These are phyloP conservation scores for Platerodrilus igneus DNA, from an alignment of 2,888 invertebrate species.

Conservation along the genomic window DNA sequence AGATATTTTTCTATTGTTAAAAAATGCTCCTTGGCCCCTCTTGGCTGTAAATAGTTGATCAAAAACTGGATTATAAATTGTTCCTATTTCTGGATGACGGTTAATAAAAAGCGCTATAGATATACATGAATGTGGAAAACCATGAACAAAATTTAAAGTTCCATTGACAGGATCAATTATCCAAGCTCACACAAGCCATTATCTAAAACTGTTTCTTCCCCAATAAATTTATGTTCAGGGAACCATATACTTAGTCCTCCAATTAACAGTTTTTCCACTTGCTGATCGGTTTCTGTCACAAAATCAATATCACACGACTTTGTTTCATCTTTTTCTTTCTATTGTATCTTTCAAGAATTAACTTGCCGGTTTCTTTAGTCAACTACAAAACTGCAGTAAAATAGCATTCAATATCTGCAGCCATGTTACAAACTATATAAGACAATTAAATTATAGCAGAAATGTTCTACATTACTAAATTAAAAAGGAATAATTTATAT, in stretches of 20 bases:
- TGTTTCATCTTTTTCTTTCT: conserved; percentile 58
- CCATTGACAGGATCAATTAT: conserved; percentile 98
- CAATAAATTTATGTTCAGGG: conserved; percentile 83
- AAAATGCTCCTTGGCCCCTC: conserved; percentile 81
- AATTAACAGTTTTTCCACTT: conserved; percentile 84
- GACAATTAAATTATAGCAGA: too few species aligned
- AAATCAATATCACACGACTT: conserved; percentile 88
- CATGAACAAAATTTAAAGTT: conserved; percentile 96
- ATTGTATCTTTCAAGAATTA: too few species aligned
- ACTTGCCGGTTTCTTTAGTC: conserved; percentile 66
- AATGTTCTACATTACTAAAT: too few species aligned
- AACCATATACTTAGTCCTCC: conserved; percentile 63
- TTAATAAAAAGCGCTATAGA: conserved; percentile 79
- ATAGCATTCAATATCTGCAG: conserved; percentile 54
- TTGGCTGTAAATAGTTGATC: conserved; percentile 84
- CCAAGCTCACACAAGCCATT: conserved; percentile 74
- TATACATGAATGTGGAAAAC: conserved; percentile 85
- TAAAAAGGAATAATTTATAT: too few species aligned
- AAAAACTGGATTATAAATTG: conserved; percentile 88
- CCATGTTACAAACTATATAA: too few species aligned
- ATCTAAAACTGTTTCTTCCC: conserved; percentile 76
- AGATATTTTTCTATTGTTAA: conserved; percentile 71
- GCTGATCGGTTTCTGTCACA: conserved; percentile 92
- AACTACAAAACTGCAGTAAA: conserved; percentile 61
- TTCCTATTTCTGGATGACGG: conserved; percentile 68